A percentile compares a stretch with the other conserved stretches of the same genome.
phyloP scores from a whole-genome alignment of 2,888 invertebrate species.

The Ornithoptera alexandrae region DNA sequence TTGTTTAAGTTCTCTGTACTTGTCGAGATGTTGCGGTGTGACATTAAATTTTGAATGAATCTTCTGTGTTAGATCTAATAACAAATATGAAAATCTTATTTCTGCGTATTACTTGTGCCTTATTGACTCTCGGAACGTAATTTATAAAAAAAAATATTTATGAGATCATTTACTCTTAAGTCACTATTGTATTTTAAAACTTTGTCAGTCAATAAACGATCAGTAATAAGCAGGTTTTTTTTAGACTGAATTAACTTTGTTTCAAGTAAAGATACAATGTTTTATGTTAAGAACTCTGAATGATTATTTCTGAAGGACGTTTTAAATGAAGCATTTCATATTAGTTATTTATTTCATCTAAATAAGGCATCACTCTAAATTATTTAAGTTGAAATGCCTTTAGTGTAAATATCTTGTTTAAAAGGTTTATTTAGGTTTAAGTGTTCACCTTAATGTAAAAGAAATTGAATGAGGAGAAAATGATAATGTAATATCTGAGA shows the following conservation, averaged over 20 bases:
- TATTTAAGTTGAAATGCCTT: slow-evolving; percentile 74
- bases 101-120: slow-evolving; percentile 68
- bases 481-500: slow-evolving; percentile 50
- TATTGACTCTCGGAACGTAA: slow-evolving; percentile 70
- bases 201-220: slow-evolving; percentile 63
- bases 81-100: slow-evolving; percentile 66
- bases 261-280: slow-evolving; percentile 61
- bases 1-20: slow-evolving; percentile 47
- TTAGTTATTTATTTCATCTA: slow-evolving; percentile 78
- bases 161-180: slow-evolving; percentile 27
- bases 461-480: slow-evolving; percentile 70
- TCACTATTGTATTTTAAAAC: slow-evolving; percentile 26
- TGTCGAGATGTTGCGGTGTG: slow-evolving; percentile 43
- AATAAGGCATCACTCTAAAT: slow-evolving; percentile 72
- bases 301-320: slow-evolving; percentile 66
- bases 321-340: slow-evolving; percentile 77
- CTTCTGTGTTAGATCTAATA: slow-evolving; percentile 54
- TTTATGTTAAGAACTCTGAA: slow-evolving; percentile 68
- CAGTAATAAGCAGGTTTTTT: slow-evolving; percentile 57
- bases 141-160: slow-evolving; percentile 28
- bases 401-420: slow-evolving; percentile 78
- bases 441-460: slow-evolving; percentile 74
- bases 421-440: slow-evolving; percentile 76
- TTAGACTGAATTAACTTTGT: slow-evolving; percentile 73
- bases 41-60: slow-evolving; percentile 52